Base-by-base conservation (phyloP, 2,888 invertebrate genomes). In the Gastrophysa polygoni region DNA sequence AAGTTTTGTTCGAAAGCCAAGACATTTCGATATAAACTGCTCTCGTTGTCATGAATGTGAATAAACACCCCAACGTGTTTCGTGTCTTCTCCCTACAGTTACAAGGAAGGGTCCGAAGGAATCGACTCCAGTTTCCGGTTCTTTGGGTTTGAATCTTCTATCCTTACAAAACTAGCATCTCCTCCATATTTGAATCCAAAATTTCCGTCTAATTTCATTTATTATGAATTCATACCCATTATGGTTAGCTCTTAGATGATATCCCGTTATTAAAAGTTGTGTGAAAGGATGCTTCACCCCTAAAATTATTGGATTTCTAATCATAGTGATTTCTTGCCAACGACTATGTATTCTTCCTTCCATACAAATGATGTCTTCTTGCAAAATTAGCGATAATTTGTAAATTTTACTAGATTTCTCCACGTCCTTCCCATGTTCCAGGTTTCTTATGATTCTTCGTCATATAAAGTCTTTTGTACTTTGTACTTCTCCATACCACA, bases 11-110 rank as follows among this genome's bases (percentile, higher is more conserved):
- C 46, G 49, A 48, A 6, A 1, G 17, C 21, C 47, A 34, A 4
- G 50, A 16, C 3, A 58, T 24, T 34, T 58, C 58, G 11, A 58
- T 20, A 18, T 58, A 50, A 18, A 50, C 28, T n/a, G 50, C 49
- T 24, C 43, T 50, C 7, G 32, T 43, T 1, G 48, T 34, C 49
- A 50, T 29, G 17, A 49, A 50, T 10, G 50, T 38, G 21, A 58
- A 58, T 11, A 58, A 2, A 24, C 48, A 5, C 49, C 49, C 7
- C 18, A 49, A 28, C 49, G 7, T 14, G 28, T 49, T 29, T 49
- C 28, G 16, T 49, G 49, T 49, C 24, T 49, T 14, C 49, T 24
- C 3, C 49, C 49, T 24, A 49, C 49, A 7, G 49, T 49, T 7
- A 48, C 48, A 7, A 14, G 1, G 2, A 24, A 24, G 1, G 48